Conservation (phyloP, 1,140 invertebrate species). For the Eueides isabella region DNA sequence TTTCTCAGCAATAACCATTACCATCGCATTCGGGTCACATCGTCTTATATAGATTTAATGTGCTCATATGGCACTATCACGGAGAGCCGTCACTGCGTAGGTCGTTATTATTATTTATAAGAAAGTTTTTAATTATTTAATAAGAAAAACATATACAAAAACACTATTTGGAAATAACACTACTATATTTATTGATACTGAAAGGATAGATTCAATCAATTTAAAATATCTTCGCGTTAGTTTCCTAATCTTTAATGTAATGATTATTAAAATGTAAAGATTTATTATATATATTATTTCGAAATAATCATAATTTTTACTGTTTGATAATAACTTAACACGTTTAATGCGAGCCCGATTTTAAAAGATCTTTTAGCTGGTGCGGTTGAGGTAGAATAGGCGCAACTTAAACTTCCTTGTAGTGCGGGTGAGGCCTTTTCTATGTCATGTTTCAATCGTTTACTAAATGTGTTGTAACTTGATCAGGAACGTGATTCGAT, state of each 20-base stretch:
- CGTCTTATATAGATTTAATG: background rate
- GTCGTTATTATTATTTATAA: background rate
- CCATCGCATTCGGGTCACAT: background rate
- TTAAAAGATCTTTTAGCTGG: too few relatives aligned
- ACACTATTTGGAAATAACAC: background rate
- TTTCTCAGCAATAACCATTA: background rate
- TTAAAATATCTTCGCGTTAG: background rate
- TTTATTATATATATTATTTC: background rate
- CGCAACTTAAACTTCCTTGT: too few relatives aligned
- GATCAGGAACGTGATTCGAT: too few relatives aligned
- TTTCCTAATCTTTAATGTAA: background rate
- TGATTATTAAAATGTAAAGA: background rate
- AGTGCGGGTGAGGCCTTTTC: too few relatives aligned
- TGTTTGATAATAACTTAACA: background rate
- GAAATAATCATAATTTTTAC: background rate
- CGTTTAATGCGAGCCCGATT: too few relatives aligned
- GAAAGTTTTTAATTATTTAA: background rate
- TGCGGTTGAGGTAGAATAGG: too few relatives aligned
- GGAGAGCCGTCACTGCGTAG: background rate
- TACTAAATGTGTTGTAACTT: too few relatives aligned
- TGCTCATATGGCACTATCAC: background rate
- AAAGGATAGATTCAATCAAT: background rate
- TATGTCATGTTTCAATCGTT: too few relatives aligned
- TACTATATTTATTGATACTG: background rate
- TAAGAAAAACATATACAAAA: too few relatives aligned